These are phyloP conservation scores for Synergus gifuensis DNA, from an alignment of 2,888 invertebrate genomes.

Conservation along the genomic window DNA sequence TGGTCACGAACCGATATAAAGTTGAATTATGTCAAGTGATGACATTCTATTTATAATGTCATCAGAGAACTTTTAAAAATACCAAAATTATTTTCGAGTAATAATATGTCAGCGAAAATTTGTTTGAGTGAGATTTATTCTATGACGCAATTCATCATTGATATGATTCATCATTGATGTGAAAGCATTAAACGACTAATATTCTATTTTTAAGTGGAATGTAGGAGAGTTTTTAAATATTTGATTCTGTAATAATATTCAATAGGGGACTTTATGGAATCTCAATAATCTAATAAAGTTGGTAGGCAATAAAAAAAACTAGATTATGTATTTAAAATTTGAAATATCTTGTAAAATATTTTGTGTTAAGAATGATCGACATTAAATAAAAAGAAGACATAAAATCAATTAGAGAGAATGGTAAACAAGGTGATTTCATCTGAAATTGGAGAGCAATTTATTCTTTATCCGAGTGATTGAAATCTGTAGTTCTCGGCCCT, in stretches of 20 bases:
- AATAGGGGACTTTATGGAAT: not conserved
- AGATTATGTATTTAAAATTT: no score
- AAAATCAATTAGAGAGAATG: not conserved
- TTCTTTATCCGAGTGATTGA: constrained; percentile 24
- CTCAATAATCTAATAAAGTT: not conserved
- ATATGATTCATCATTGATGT: not conserved
- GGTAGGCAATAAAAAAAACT: no score
- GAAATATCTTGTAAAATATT: no score
- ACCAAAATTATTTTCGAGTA: constrained; percentile 5
- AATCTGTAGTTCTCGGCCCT: constrained; percentile 19
- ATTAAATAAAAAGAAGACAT: not conserved
- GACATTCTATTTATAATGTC: not conserved
- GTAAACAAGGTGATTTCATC: constrained; percentile 7
- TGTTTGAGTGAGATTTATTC: not conserved
- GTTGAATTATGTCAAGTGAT: constrained; percentile 13
- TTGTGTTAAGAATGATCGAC: no score
- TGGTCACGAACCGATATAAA: constrained; percentile 23
- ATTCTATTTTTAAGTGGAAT: not conserved
- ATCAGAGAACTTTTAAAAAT: not conserved
- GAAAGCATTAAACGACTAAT: not conserved
- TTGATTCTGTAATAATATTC: not conserved
- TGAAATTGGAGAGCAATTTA: constrained; percentile 16
- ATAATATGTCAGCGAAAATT: not conserved
- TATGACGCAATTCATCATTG: not conserved
- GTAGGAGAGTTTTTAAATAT: not conserved